These are phyloP conservation scores for Octomys mimax DNA, from an alignment of 2,797 vertebrate species.

Conservation along the genomic window DNA sequence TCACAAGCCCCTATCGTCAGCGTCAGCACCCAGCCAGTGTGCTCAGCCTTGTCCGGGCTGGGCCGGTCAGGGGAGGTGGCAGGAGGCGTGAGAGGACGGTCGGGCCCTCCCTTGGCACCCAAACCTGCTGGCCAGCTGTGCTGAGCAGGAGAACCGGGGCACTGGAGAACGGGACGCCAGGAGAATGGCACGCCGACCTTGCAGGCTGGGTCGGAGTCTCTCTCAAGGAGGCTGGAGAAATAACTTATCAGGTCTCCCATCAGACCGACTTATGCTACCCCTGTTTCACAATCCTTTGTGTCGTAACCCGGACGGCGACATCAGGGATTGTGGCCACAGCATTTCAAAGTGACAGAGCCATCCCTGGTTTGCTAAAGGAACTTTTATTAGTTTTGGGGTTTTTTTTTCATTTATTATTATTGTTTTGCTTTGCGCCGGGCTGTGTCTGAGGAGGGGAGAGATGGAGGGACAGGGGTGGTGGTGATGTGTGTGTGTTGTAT, in stretches of 20 bases:
- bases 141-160: background rate
- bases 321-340: background rate
- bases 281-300: slow-evolving; percentile 81
- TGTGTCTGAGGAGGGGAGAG: slow-evolving; percentile 22
- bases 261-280: slow-evolving; percentile 67
- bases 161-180: background rate
- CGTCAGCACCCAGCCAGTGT: slow-evolving; percentile 7
- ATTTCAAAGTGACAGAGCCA: slow-evolving; percentile 6
- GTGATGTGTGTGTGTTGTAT: slow-evolving; percentile 61
- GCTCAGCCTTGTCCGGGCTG: slow-evolving; percentile 59
- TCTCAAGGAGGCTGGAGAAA: slow-evolving; percentile 66
- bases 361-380: slow-evolving; percentile 55
- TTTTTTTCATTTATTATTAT: slow-evolving; percentile 47
- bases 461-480: background rate
- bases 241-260: slow-evolving; percentile 81
- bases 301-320: slow-evolving; percentile 70
- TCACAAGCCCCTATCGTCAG: background rate
- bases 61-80: background rate
- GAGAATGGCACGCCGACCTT: background rate
- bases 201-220: background rate
- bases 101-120: slow-evolving; percentile 63
- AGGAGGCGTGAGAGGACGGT: background rate
- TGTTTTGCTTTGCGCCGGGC: slow-evolving; percentile 16
- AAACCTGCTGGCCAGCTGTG: slow-evolving; percentile 35
- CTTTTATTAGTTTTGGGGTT: slow-evolving; percentile 72